These are phyloP conservation scores for Yponomeuta malinellus DNA, from an alignment of 2,888 invertebrate genomes.

Conservation along the genomic window DNA sequence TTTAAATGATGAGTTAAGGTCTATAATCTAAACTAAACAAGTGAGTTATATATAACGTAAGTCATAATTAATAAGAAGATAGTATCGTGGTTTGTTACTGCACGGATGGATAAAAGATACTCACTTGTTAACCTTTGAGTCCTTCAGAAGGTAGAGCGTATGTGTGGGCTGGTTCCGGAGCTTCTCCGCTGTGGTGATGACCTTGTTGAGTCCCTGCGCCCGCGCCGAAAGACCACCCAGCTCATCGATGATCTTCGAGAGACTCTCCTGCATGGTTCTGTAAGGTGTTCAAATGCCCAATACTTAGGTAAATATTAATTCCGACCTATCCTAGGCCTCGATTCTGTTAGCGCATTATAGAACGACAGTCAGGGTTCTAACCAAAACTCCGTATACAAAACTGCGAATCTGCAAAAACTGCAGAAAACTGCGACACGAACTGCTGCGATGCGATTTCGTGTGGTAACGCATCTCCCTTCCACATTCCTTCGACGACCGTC, in stretches of 20 bases:
- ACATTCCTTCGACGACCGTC: too few relatives aligned
- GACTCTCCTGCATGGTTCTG: conserved; percentile 41
- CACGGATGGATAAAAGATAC: conserved; percentile 21
- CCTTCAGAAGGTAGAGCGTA: conserved; percentile 65
- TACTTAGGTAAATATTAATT: background rate
- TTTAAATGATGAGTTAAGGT: too few relatives aligned
- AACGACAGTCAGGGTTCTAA: background rate
- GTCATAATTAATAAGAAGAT: background rate
- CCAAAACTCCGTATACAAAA: background rate
- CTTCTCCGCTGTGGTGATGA: conserved; percentile 83
- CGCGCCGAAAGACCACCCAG: conserved; percentile 84
- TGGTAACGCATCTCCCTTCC: too few relatives aligned
- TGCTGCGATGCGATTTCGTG: too few relatives aligned
- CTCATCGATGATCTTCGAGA: conserved; percentile 78
- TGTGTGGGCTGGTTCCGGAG: conserved; percentile 57
- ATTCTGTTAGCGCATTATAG: background rate
- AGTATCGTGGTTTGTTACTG: background rate
- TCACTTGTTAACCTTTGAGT: conserved; percentile 39
- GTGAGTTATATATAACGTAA: too few relatives aligned
- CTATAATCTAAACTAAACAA: too few relatives aligned
- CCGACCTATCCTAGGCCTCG: background rate
- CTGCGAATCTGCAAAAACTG: too few relatives aligned
- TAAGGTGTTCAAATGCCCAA: background rate
- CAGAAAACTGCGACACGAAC: too few relatives aligned
- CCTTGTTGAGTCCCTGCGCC: conserved; percentile 83